Evolutionary conservation across 2,113 vertebrate genomes (phyloP).

Genomic region (Rhinolophus ferrumequinum): DNA sequence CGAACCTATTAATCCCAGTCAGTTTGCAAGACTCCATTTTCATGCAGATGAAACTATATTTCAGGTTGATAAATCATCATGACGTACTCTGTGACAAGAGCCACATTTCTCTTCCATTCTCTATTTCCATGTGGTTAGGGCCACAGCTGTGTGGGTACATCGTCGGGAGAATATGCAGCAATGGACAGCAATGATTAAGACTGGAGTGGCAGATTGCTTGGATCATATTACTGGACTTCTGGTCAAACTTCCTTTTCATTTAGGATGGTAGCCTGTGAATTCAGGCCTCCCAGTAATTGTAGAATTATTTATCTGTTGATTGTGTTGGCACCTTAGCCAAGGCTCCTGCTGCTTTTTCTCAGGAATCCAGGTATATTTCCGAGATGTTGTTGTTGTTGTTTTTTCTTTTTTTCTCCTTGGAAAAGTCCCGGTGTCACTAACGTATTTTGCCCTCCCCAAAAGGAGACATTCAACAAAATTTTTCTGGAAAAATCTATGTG

Average conservation of each 20-base stretch:
- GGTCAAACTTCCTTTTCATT: slow-evolving; percentile 25
- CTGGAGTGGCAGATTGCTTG: not conserved
- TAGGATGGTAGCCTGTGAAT: not conserved
- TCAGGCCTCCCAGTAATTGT: not conserved
- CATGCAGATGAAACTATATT: slow-evolving; percentile 83
- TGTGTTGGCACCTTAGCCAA: not conserved
- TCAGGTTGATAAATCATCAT: slow-evolving; percentile 81
- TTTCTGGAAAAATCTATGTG: not conserved
- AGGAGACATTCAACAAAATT: not conserved
- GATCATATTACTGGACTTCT: not conserved
- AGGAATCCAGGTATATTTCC: not conserved
- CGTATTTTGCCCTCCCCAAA: not conserved
- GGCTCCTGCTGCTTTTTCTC: not conserved
- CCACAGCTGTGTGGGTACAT: not conserved
- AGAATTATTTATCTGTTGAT: slow-evolving; percentile 47
- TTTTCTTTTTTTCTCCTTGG: not conserved
- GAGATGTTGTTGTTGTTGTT: not conserved
- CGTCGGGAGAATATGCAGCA: not conserved
- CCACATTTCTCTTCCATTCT: slow-evolving; percentile 62
- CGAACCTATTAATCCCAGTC: slow-evolving; percentile 83
- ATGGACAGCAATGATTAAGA: not conserved
- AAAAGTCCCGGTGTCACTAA: not conserved
- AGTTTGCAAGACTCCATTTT: slow-evolving; percentile 81
- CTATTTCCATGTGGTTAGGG: slow-evolving; percentile 6
- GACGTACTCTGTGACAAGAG: slow-evolving; percentile 40